Evolutionary conservation across 2,113 vertebrate genomes (phyloP).

Genomic region (Passer domesticus): DNA sequence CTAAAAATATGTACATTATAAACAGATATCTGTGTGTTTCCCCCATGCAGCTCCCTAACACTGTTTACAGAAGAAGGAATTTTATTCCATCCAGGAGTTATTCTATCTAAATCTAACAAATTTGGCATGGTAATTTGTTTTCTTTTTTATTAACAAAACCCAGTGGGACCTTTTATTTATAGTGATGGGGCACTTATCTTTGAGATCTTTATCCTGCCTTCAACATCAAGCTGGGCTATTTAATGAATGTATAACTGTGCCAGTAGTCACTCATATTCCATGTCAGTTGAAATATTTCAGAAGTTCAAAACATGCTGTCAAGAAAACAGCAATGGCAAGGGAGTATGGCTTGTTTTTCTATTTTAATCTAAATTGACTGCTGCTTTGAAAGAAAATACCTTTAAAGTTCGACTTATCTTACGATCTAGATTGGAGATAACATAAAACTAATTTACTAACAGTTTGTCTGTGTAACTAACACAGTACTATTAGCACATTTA

Average conservation of each 20-base stretch:
- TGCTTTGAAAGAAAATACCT: conserved; percentile 73
- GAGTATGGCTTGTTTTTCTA: conserved; percentile 59
- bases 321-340: conserved; percentile 67
- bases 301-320: conserved; percentile 73
- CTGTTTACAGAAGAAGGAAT: conserved; percentile 60
- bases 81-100: conserved; percentile 66
- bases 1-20: conserved; percentile 60
- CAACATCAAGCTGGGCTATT: conserved; percentile 78
- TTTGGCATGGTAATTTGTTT: conserved; percentile 78
- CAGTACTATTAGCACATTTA: conserved; percentile 44
- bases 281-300: conserved; percentile 58
- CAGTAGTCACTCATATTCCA: conserved; percentile 54
- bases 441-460: conserved; percentile 63
- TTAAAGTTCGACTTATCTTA: conserved; percentile 65
- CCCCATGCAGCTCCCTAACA: conserved; percentile 45
- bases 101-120: conserved; percentile 70
- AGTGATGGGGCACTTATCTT: conserved; percentile 63
- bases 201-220: conserved; percentile 72
- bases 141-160: conserved; percentile 76
- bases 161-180: conserved; percentile 72
- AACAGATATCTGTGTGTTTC: conserved; percentile 35
- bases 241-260: conserved; percentile 76
- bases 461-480: conserved; percentile 50
- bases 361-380: conserved; percentile 78
- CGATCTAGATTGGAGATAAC: conserved; percentile 63